A percentile compares a stretch with the other conserved stretches of the same genome.
phyloP scores from a whole-genome alignment of 2,888 invertebrate genomes.

The Mystacides longicornis region DNA sequence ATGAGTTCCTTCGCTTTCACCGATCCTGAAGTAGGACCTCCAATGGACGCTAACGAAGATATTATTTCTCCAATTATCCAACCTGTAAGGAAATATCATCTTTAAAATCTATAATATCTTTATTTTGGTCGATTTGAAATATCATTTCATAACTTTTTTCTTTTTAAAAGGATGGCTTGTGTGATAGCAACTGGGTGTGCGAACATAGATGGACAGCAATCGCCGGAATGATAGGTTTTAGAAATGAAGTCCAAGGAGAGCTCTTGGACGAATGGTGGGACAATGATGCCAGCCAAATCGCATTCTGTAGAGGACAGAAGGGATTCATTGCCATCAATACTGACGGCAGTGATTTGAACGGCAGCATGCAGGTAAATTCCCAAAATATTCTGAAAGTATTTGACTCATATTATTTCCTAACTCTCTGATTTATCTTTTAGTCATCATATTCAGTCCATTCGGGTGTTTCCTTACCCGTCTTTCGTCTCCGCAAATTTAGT shows the following conservation, averaged over 20 bases:
- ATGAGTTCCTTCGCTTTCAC: slow-evolving; percentile 49
- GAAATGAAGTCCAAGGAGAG: slow-evolving; percentile 50
- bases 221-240: slow-evolving; percentile 59
- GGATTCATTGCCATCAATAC: slow-evolving; percentile 62
- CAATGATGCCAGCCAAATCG: slow-evolving; percentile 61
- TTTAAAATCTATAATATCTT: not conserved
- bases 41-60: slow-evolving; percentile 41
- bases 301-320: slow-evolving; percentile 58
- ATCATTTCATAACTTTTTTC: not conserved
- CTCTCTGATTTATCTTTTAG: not conserved
- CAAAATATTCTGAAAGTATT: not conserved
- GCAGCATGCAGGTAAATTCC: slow-evolving; percentile 37
- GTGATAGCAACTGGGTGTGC: slow-evolving; percentile 58
- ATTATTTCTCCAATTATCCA: slow-evolving; percentile 38
- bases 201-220: slow-evolving; percentile 68
- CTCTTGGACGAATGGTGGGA: slow-evolving; percentile 58
- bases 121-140: not conserved
- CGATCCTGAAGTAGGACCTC: slow-evolving; percentile 42
- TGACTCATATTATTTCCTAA: no score
- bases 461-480: no score
- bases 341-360: slow-evolving; percentile 43
- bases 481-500: no score
- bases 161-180: slow-evolving; percentile 40
- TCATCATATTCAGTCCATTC: not conserved
- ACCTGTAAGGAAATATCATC: slow-evolving; percentile 21